Evolutionary conservation across 1,140 invertebrate genomes (phyloP), one percentile per base, ranked within the genome.

Genomic region (Zaprionus davidi): DNA sequence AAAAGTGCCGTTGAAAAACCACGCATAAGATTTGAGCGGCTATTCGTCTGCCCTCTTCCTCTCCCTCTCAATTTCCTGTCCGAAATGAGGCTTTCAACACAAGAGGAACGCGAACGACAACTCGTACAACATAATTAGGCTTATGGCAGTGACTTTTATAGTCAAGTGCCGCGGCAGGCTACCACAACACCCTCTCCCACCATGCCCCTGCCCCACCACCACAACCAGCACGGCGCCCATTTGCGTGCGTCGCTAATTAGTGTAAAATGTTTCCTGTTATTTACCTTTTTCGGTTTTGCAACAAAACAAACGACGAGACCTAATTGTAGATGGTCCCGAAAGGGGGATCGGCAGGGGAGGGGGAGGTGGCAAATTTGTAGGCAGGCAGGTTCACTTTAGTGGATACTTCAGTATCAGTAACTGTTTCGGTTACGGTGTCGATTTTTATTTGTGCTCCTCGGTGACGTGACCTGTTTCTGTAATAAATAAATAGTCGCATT

Each of bases 241-340:
- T 90, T 90, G 86, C 82, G 79, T 90, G 86, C 82, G 82, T 82
- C 86, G 85, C 85, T 90, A 90, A 90, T 90, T 90, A 90, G 85
- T 90, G 85, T 90, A 90, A 90, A 90, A 90, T 90, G 85, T 90
- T 90, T 90, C 85, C 85, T 90, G 86, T 90, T 90, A 90, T 90
- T 90, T 90, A 90, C 85, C 86, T 90, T 85, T 90, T 90, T 90
- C 65, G 82, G 84, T 84, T 88, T 76, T 75, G 81, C 79, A 87
- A 72, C 82, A 82, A 79, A 86, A 81, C 82, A 79, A 86, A 79
- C 82, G 60, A 72, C 60, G 22, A 62, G 70, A 49, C 67, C 65
- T 58, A 79, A 81, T 78, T 72, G 79, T 82, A 78, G 82, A 86
- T 81, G 78, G 72, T 67, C 41, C 73, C 68, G 71, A 74, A 65